Conservation (phyloP, 2,888 invertebrate genomes). For the Drymonia ruficornis region DNA sequence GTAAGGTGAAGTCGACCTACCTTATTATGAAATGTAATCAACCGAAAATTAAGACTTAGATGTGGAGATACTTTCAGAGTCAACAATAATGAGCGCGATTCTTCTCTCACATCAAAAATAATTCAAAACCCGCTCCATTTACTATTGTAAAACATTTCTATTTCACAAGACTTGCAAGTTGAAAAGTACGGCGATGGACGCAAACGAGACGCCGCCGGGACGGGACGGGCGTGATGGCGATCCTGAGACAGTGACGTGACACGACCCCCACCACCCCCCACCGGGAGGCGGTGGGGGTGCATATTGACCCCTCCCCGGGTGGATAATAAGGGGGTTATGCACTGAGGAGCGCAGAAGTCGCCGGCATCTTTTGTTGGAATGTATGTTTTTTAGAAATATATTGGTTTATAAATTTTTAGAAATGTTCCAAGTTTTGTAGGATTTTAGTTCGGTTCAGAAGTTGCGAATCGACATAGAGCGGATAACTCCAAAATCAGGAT, state of each 20-base stretch:
- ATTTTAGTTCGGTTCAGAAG: too few species aligned
- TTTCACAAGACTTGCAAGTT: constrained; percentile 70
- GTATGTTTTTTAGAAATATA: constrained; percentile 55
- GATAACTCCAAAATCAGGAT: too few species aligned
- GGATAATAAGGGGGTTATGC: constrained; percentile 77
- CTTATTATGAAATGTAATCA: too few species aligned
- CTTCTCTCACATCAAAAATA: neutral
- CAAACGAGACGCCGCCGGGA: constrained; percentile 76
- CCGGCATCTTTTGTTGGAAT: constrained; percentile 66
- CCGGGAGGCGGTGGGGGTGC: constrained; percentile 45
- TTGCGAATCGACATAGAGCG: too few species aligned
- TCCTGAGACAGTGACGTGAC: constrained; percentile 82
- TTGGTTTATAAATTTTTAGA: constrained; percentile 25
- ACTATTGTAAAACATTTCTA: constrained; percentile 48
- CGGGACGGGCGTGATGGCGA: constrained; percentile 70
- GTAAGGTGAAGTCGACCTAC: too few species aligned
- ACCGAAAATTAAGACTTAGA: too few species aligned
- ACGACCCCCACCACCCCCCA: constrained; percentile 41
- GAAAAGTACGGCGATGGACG: constrained; percentile 72
- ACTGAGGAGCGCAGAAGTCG: constrained; percentile 61
- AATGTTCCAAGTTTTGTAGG: too few species aligned
- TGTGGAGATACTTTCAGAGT: neutral
- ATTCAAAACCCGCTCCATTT: constrained; percentile 1
- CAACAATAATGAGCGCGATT: neutral
- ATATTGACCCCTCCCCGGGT: constrained; percentile 65